Evolutionary conservation across 1,140 invertebrate genomes (phyloP).

Genomic region (Aphelenchoides besseyi): DNA sequence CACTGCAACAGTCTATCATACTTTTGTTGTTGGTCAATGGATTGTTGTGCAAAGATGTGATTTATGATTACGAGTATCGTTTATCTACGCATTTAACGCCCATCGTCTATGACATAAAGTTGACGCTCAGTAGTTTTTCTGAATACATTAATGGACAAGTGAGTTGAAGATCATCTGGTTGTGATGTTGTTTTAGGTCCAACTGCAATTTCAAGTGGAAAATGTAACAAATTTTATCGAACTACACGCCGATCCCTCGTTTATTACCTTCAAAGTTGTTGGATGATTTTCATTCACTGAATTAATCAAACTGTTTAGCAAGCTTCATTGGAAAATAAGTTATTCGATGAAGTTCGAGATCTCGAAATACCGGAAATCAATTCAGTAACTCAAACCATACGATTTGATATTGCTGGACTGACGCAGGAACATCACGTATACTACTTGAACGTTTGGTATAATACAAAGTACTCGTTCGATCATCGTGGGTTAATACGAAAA

Average conservation of each 20-base stretch:
- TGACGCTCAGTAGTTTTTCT: constrained; percentile 18
- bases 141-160: constrained; percentile 24
- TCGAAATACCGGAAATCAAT: constrained; percentile 3
- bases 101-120: constrained; percentile 24
- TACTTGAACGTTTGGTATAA: constrained; percentile 21
- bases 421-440: constrained; percentile 16
- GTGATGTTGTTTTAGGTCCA: constrained; percentile 15
- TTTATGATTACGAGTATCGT: constrained; percentile 21
- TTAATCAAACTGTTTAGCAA: constrained; percentile 8
- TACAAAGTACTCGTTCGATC: not conserved
- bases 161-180: not conserved
- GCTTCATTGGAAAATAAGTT: not conserved
- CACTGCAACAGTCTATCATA: not conserved
- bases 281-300: not conserved
- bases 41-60: not conserved
- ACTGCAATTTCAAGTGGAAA: constrained; percentile 23
- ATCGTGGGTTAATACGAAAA: constrained; percentile 14
- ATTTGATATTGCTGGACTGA: not conserved
- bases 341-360: not conserved
- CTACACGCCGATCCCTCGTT: constrained; percentile 20
- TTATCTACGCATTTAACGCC: constrained; percentile 18
- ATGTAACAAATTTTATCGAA: not conserved
- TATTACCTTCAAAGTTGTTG: not conserved
- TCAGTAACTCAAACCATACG: not conserved
- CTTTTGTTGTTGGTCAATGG: not conserved